A percentile compares a stretch with the other conserved stretches of the same genome.
These are phyloP conservation scores for Dolichoris vasculosae DNA, from an alignment of 1,140 invertebrate genomes.

Conservation along the genomic window DNA sequence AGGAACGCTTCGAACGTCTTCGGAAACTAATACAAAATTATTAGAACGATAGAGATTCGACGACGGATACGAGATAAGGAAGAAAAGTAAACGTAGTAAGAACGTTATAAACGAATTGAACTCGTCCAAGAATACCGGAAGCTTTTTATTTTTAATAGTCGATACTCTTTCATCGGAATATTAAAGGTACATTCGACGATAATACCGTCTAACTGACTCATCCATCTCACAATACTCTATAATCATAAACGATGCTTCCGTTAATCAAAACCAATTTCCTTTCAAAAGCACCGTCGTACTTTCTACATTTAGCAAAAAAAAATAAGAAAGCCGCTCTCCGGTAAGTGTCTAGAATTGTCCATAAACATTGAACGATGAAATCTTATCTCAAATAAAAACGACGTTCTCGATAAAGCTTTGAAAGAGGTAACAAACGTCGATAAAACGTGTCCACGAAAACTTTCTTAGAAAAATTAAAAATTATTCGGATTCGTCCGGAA, in stretches of 20 bases:
- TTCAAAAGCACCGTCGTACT: background rate
- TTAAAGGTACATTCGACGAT: conserved; percentile 36
- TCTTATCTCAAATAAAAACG: too few relatives aligned
- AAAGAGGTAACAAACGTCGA: too few relatives aligned
- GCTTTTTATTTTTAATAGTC: background rate
- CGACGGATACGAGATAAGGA: background rate
- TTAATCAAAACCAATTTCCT: conserved; percentile 45
- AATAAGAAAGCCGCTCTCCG: conserved; percentile 24
- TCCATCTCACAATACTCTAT: conserved; percentile 20
- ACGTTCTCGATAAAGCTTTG: too few relatives aligned
- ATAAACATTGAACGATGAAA: background rate
- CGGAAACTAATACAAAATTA: too few relatives aligned
- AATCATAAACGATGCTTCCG: conserved; percentile 22
- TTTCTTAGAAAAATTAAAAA: too few relatives aligned
- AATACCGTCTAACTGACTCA: conserved; percentile 35
- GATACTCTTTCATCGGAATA: conserved; percentile 11
- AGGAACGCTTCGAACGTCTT: too few relatives aligned
- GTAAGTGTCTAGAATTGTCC: background rate
- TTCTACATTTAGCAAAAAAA: conserved; percentile 19
- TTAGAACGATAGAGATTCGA: background rate
- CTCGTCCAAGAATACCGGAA: background rate
- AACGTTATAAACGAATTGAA: background rate
- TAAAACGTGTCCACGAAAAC: too few relatives aligned
- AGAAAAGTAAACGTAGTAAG: background rate
- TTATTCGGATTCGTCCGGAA: too few relatives aligned